Evolutionary conservation across 2,797 vertebrate species (phyloP).

Genomic region (Naso thynnoides): DNA sequence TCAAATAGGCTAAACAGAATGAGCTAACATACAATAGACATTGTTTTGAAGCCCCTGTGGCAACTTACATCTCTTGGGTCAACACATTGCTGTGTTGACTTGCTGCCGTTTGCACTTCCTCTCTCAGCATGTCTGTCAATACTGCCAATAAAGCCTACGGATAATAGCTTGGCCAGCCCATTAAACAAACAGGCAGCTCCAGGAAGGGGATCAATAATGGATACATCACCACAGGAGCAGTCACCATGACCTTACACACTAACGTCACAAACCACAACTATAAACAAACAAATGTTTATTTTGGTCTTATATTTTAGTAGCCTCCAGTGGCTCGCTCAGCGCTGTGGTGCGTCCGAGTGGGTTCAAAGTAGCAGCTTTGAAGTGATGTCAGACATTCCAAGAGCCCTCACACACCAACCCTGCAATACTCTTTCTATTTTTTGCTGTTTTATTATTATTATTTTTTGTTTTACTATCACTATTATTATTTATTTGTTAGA

Average conservation of each 20-base stretch:
- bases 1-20: slow-evolving; percentile 1
- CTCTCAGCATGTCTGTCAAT: slow-evolving; percentile 78
- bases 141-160: slow-evolving; percentile 80
- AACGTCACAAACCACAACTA: slow-evolving; percentile 54
- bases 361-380: slow-evolving; percentile 20
- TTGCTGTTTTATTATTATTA: slow-evolving; percentile 1
- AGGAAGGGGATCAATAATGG: slow-evolving; percentile 79
- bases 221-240: slow-evolving; percentile 76
- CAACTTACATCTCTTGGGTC: slow-evolving; percentile 65
- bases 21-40: slow-evolving; percentile 26
- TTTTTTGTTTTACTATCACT: slow-evolving; percentile 1
- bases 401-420: slow-evolving; percentile 4
- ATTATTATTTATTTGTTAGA: slow-evolving; percentile 31
- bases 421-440: neutral
- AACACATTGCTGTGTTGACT: slow-evolving; percentile 65
- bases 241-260: slow-evolving; percentile 72
- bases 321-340: neutral
- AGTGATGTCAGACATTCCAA: slow-evolving; percentile 1
- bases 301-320: slow-evolving; percentile 35
- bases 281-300: slow-evolving; percentile 64
- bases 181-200: slow-evolving; percentile 80
- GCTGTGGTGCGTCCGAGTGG: neutral
- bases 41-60: slow-evolving; percentile 47
- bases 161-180: slow-evolving; percentile 81
- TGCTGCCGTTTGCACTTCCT: slow-evolving; percentile 77